Conservation (phyloP, 2,113 vertebrate genomes). For the Heliornis fulica region DNA sequence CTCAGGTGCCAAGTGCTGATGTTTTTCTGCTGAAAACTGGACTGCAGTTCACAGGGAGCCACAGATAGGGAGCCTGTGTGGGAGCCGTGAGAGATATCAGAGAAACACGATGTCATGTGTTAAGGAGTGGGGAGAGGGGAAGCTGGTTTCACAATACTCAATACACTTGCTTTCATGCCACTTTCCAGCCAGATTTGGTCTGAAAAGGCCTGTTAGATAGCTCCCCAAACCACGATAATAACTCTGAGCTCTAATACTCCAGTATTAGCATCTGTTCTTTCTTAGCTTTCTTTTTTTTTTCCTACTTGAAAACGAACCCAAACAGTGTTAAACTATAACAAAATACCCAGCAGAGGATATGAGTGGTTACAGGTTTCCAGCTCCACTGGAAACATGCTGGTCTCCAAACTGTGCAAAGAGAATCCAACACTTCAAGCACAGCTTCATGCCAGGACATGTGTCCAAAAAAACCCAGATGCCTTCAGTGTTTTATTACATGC, state of each 20-base stretch:
- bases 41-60: accelerated
- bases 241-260: slow-evolving; percentile 10
- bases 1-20: neutral
- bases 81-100: neutral
- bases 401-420: slow-evolving; percentile 57
- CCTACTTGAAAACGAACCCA: slow-evolving; percentile 58
- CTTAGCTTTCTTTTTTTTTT: slow-evolving; percentile 39
- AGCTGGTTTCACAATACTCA: neutral
- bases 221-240: slow-evolving; percentile 29
- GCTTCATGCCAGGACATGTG: slow-evolving; percentile 61
- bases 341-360: slow-evolving; percentile 61
- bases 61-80: neutral
- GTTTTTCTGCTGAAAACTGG: neutral
- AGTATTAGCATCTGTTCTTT: slow-evolving; percentile 53
- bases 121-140: neutral
- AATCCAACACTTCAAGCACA: slow-evolving; percentile 57
- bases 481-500: slow-evolving; percentile 67
- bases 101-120: neutral
- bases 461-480: slow-evolving; percentile 74
- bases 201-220: neutral
- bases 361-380: slow-evolving; percentile 66
- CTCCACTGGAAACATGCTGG: slow-evolving; percentile 58
- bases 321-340: slow-evolving; percentile 49
- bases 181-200: slow-evolving; percentile 26
- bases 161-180: slow-evolving; percentile 13